Evolutionary conservation across 2,113 vertebrate species (phyloP).

Genomic region (Sinosuthora webbiana): DNA sequence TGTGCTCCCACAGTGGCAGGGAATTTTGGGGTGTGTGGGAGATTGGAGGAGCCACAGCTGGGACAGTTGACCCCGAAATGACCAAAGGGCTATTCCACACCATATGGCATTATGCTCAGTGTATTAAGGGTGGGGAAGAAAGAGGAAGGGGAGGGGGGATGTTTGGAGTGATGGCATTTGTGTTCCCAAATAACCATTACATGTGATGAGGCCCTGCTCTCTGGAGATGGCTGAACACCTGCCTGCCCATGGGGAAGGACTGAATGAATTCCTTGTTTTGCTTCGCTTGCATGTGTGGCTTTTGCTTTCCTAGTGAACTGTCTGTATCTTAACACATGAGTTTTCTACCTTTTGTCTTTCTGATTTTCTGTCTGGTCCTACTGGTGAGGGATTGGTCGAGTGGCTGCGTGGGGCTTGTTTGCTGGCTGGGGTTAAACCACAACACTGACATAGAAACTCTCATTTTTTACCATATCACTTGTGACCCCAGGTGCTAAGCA

Average conservation of each 20-base stretch:
- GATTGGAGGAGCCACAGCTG: neutral
- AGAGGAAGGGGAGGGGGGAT: neutral
- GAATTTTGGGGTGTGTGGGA: neutral
- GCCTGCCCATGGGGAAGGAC: neutral
- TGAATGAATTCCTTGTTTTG: neutral
- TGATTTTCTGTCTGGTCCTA: neutral
- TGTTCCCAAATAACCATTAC: neutral
- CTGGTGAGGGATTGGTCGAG: neutral
- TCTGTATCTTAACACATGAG: neutral
- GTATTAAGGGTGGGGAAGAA: neutral
- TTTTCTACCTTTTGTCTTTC: neutral
- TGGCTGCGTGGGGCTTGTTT: neutral
- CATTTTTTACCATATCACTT: neutral
- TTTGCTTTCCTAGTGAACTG: neutral
- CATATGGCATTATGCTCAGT: neutral
- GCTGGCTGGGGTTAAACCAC: neutral
- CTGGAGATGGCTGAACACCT: neutral
- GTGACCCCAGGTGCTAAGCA: neutral
- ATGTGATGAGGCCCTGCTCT: neutral
- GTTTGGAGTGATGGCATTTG: fast-evolving
- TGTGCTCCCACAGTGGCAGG: neutral
- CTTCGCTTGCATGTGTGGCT: neutral
- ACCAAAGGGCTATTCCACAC: neutral
- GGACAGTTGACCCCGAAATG: neutral
- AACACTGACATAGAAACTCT: neutral